These are phyloP conservation scores for Uloborus plumipes DNA, from an alignment of 2,888 invertebrate genomes.

Conservation along the genomic window DNA sequence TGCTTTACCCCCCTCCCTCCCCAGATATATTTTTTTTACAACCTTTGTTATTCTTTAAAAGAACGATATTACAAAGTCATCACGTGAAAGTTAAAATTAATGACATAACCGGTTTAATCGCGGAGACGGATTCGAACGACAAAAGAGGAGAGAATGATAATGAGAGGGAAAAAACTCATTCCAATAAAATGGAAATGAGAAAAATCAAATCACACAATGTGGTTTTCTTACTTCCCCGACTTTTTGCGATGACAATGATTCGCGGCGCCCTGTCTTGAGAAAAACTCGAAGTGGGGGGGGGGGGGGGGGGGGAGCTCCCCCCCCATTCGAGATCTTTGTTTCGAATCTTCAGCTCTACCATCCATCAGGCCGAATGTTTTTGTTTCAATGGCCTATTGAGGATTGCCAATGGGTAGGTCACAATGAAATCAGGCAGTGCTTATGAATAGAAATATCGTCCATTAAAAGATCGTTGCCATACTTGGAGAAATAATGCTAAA, in stretches of 20 bases:
- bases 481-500: no score
- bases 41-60: no score
- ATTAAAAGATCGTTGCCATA: no score
- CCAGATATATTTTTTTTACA: no score
- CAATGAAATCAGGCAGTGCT: constrained; percentile 61
- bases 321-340: constrained; percentile 27
- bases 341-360: constrained; percentile 20
- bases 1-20: no score
- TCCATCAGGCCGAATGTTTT: constrained; percentile 53
- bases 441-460: constrained; percentile 42
- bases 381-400: constrained; percentile 42
- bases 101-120: no score
- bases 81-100: no score
- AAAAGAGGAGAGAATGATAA: constrained; percentile 14
- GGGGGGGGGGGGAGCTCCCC: background rate
- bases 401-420: constrained; percentile 25
- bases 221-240: constrained; percentile 25
- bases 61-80: no score
- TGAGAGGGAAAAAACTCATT: background rate
- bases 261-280: constrained; percentile 44
- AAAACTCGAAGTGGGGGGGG: background rate
- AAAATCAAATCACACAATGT: constrained; percentile 41
- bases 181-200: no score
- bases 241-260: constrained; percentile 29
- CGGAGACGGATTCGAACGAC: no score